Percentiles rank a stretch among this genome's conserved stretches.
Conservation (phyloP, 2,888 invertebrate genomes). For the Clunio marinus region DNA sequence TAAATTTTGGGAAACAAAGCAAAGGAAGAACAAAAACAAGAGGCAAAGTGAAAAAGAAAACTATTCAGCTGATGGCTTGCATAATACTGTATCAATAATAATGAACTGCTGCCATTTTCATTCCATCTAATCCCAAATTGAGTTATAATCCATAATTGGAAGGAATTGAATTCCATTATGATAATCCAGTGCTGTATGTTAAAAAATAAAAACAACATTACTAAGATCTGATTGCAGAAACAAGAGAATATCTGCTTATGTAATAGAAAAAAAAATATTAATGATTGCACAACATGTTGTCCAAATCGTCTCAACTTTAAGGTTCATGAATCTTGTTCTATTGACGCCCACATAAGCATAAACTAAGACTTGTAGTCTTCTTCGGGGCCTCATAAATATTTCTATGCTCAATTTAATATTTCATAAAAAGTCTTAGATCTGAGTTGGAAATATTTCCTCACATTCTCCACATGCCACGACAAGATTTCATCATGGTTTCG, state of each 20-base stretch:
- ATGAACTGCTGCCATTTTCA: constrained; percentile 10
- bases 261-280: not conserved
- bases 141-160: constrained; percentile 20
- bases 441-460: not conserved
- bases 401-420: constrained; percentile 16
- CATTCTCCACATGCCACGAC: not conserved
- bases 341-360: no score
- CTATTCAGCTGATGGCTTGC: no score
- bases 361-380: not conserved
- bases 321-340: no score
- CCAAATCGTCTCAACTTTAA: not conserved
- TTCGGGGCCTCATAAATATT: constrained; percentile 20
- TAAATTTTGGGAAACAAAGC: not conserved
- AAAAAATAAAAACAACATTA: constrained; percentile 19
- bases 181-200: not conserved
- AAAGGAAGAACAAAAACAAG: not conserved
- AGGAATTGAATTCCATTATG: constrained; percentile 24
- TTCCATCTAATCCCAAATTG: not conserved
- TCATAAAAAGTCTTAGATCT: not conserved
- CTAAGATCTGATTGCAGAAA: not conserved
- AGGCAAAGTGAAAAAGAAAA: no score
- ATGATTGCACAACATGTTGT: constrained; percentile 2
- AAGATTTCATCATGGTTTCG: not conserved
- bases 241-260: not conserved
- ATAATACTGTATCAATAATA: constrained; percentile 13